Base-by-base conservation (phyloP, 2,113 vertebrate species). In the Perca schrenkii region DNA sequence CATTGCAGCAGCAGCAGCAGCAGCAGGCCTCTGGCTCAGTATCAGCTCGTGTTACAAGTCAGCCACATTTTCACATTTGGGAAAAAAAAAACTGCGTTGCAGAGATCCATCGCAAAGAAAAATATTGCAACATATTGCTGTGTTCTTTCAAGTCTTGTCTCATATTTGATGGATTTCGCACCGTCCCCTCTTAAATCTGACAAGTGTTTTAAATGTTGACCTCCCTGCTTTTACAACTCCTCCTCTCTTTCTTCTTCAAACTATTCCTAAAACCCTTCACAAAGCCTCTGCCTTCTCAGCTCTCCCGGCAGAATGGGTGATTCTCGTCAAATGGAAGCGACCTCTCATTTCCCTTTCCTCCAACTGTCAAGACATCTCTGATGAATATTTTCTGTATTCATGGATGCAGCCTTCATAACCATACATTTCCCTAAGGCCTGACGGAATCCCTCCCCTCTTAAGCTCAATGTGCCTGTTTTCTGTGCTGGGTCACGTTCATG, bases 301-400 rank as follows among this genome's bases (percentile, higher is more conserved):
- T 62, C 69, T 63, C 11, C 57, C 8, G n/a, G 40, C 52, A 65
- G 68, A 70, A 64, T 16, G 47, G 34, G 19, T 36, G 40, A 31
- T 19, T 82, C 50, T 65, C 72, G 57, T 63, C 12, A 52, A 63
- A 67, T 25, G 21, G 60, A 72, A 74, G 14, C n/a, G 0, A 69
- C 74, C 56, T 62, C 61, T 82, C 53, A 67, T 72, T 84, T 71
- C 64, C 79, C n/a, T 28, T 71, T 72, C 0, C 62, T 79, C 79
- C 56, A 28, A 1, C 64, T 12, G 47, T 61, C 60, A 28, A 28
- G 8, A 72, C 4, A 40, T 56, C 22, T 54, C 22, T 54, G 61
- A 72, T 56, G 25, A 85, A 67, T 71, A 61, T 62, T 54, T 78
- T 78, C 28, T n/a, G 58, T 60, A 74, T 74, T 78, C 69, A 69